phyloP scores from a whole-genome alignment of 23 tunicate genomes.

The Halocynthia aurantium region DNA sequence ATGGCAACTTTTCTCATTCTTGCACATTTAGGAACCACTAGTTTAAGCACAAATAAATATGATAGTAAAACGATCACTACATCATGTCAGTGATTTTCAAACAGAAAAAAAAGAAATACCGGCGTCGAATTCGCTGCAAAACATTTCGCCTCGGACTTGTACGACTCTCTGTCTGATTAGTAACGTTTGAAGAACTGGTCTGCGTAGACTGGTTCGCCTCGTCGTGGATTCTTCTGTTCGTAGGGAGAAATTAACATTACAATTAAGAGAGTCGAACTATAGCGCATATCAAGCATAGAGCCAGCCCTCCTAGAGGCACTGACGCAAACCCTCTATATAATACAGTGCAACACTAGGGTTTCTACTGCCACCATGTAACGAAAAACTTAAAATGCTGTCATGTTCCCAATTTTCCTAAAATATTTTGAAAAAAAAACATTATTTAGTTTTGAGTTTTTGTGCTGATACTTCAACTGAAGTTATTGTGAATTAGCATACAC shows the following conservation, averaged over 20 bases:
- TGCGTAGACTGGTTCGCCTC: background rate
- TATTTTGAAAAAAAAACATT: too few species aligned
- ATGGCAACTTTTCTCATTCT: too few species aligned
- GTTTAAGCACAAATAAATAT: background rate
- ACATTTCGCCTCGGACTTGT: background rate
- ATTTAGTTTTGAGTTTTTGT: too few species aligned
- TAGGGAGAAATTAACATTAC: background rate
- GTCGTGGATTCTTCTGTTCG: background rate
- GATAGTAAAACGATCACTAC: background rate
- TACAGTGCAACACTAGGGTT: too few species aligned
- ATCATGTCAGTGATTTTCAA: background rate
- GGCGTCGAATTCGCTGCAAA: slow-evolving; percentile 5
- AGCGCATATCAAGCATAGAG: background rate
- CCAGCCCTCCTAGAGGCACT: background rate
- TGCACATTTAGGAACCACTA: background rate
- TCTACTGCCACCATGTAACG: too few species aligned
- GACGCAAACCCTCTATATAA: too few species aligned
- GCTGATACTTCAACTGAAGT: too few species aligned
- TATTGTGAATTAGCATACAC: too few species aligned
- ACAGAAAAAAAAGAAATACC: background rate
- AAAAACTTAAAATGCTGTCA: too few species aligned
- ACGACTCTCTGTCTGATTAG: background rate
- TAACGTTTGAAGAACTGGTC: background rate
- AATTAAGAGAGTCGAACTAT: background rate
- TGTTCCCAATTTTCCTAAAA: too few species aligned